A percentile compares a stretch with the other conserved stretches of the same genome.
Evolutionary conservation across 2,888 invertebrate genomes (phyloP).

Genomic region (Drosophila lacicola): DNA sequence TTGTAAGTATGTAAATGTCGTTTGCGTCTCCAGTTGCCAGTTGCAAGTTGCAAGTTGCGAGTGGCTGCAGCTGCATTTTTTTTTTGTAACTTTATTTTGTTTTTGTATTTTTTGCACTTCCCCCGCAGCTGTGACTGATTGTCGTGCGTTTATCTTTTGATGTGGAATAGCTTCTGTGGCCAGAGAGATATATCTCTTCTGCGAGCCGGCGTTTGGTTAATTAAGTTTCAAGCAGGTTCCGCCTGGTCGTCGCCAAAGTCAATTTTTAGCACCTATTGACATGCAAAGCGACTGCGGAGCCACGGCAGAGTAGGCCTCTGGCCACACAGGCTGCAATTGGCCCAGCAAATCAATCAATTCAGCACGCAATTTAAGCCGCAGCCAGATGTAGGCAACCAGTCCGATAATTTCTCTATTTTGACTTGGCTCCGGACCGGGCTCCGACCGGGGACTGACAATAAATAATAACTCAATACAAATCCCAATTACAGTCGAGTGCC

Average conservation of each 20-base stretch:
- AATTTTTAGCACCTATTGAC: constrained; percentile 78
- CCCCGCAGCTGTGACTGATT: constrained; percentile 81
- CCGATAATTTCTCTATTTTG: constrained; percentile 79
- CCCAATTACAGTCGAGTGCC: constrained; percentile 78
- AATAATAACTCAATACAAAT: constrained; percentile 82
- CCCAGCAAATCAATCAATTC: constrained; percentile 78
- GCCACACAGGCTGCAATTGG: constrained; percentile 43
- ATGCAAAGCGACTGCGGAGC: constrained; percentile 54
- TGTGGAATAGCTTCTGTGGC: constrained; percentile 76
- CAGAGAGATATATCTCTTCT: constrained; percentile 31
- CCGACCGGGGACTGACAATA: constrained; percentile 59
- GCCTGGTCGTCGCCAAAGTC: constrained; percentile 57
- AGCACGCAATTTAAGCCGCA: constrained; percentile 75
- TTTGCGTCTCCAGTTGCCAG: constrained; percentile 35
- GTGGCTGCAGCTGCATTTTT: constrained; percentile 61
- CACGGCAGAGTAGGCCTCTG: constrained; percentile 4
- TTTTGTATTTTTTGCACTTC: constrained; percentile 41
- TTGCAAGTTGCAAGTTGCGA: constrained; percentile 18
- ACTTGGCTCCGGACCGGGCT: constrained; percentile 36
- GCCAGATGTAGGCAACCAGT: constrained; percentile 38
- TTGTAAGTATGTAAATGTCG: constrained; percentile 80
- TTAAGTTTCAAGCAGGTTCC: constrained; percentile 69
- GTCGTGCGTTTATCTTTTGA: constrained; percentile 80
- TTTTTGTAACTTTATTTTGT: neutral
- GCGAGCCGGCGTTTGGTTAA: constrained; percentile 58